A percentile compares a stretch with the other conserved stretches of the same genome.
phyloP scores from a whole-genome alignment of 2,113 vertebrate genomes.

The Prionailurus bengalensis region DNA sequence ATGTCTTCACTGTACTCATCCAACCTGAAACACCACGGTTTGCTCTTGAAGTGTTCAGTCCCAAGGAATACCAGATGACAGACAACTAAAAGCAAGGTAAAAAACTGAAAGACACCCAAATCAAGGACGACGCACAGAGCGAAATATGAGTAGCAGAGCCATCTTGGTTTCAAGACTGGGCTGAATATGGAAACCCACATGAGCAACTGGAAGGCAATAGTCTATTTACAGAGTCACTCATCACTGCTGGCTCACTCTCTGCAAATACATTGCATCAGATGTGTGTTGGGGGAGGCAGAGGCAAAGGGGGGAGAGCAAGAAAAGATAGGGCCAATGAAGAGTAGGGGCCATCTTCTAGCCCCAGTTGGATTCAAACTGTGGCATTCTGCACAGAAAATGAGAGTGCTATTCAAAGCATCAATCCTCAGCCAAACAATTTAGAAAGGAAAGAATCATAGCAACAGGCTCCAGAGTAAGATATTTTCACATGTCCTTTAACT shows the following conservation, averaged over 20 bases:
- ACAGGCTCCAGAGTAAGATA: not conserved
- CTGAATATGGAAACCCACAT: not conserved
- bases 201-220: not conserved
- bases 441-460: slow-evolving; percentile 10
- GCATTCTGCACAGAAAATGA: not conserved
- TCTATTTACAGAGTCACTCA: not conserved
- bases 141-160: not conserved
- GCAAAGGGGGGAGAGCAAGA: fast-evolving
- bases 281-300: fast-evolving
- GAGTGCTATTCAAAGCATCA: not conserved
- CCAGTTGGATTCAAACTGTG: not conserved
- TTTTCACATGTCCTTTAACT: not conserved
- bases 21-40: not conserved
- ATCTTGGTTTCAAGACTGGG: not conserved
- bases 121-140: not conserved
- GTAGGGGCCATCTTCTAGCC: not conserved
- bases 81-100: not conserved
- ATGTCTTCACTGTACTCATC: not conserved
- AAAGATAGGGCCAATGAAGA: not conserved
- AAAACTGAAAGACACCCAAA: not conserved
- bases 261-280: not conserved
- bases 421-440: not conserved
- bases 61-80: not conserved
- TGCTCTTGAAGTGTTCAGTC: not conserved
- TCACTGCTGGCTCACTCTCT: not conserved